Evolutionary conservation across 2,797 vertebrate species (phyloP).

Genomic region (Alosa sapidissima): DNA sequence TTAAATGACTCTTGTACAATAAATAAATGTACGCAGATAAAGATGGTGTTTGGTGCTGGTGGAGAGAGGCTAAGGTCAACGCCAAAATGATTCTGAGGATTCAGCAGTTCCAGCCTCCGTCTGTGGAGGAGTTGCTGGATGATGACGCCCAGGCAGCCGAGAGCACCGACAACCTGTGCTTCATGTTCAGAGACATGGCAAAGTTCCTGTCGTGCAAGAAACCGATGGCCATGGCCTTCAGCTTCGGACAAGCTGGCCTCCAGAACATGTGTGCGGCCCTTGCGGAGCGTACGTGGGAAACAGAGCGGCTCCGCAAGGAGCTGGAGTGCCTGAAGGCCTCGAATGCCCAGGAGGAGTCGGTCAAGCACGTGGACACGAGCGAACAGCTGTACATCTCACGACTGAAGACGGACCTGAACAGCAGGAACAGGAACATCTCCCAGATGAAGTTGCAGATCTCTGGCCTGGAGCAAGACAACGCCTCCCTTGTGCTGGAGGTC

Average conservation of each 20-base stretch:
- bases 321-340: background rate
- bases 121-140: background rate
- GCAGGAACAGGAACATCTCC: background rate
- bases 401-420: background rate
- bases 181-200: background rate
- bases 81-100: background rate
- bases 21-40: background rate
- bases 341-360: background rate
- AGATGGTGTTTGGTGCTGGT: conserved; percentile 11
- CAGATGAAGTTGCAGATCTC: conserved; percentile 4
- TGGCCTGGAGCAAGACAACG: background rate
- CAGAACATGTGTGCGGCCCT: background rate
- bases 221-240: background rate
- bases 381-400: background rate
- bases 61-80: background rate
- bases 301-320: background rate
- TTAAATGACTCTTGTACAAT: background rate
- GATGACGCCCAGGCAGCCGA: background rate
- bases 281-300: background rate
- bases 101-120: background rate
- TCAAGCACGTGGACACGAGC: background rate
- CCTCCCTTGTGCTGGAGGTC: background rate
- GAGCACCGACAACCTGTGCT: background rate
- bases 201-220: conserved; percentile 1
- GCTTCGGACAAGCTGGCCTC: background rate